A percentile compares a stretch with the other conserved stretches of the same genome.
Evolutionary conservation across 2,888 invertebrate species (phyloP).

Genomic region (Brachyptera putata): DNA sequence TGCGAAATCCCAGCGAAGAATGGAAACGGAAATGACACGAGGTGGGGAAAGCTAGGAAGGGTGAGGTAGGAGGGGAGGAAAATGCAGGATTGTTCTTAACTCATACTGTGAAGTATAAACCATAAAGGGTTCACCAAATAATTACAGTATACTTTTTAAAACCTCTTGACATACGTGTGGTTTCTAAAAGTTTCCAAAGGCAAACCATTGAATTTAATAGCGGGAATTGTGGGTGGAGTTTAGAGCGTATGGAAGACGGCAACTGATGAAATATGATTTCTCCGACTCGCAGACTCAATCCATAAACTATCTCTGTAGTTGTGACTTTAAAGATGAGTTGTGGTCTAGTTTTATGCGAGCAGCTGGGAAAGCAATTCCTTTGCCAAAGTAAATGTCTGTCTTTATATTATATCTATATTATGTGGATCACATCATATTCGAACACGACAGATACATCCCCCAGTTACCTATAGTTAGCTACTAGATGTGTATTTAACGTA

Average conservation of each 20-base stretch:
- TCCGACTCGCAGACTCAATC: background rate
- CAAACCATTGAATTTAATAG: background rate
- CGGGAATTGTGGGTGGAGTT: background rate
- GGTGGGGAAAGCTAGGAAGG: too few species aligned
- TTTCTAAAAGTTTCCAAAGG: conserved; percentile 4
- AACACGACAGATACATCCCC: background rate
- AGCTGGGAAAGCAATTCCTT: conserved; percentile 26
- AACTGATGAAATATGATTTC: background rate
- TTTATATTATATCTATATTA: conserved; percentile 17
- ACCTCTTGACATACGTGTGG: conserved; percentile 14
- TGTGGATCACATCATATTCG: conserved; percentile 12
- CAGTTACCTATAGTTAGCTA: too few species aligned
- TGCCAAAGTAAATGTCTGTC: conserved; percentile 28
- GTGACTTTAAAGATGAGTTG: conserved; percentile 17
- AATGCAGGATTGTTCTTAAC: conserved; percentile 13
- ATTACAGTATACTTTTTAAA: conserved; percentile 15
- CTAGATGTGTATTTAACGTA: conserved; percentile 16
- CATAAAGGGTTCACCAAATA: background rate
- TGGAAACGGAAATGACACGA: conserved; percentile 25
- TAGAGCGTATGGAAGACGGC: too few species aligned
- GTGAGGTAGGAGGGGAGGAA: conserved; percentile 10
- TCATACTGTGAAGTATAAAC: background rate
- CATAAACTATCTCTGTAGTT: conserved; percentile 19
- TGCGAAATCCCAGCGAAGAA: conserved; percentile 15
- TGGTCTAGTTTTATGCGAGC: conserved; percentile 5